A percentile compares a stretch with the other conserved stretches of the same genome.
These are phyloP conservation scores for Sus scrofa DNA, from an alignment of 2,113 vertebrate genomes.

Conservation along the genomic window T2T-Sscrofa CM000830.6:90322001-90322500, in stretches of 20 bases:
- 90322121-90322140: neutral
- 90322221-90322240: neutral
- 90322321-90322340: neutral
- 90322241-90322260: neutral
- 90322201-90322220: neutral
- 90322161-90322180: neutral
- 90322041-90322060: neutral
- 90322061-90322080: neutral
- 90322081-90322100: neutral
- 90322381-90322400: slow-evolving; percentile 9
- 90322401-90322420: neutral
- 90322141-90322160: neutral
- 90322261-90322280: neutral
- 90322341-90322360: neutral
- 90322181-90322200: neutral
- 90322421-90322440: slow-evolving; percentile 1
- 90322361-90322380: neutral
- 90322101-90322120: neutral
- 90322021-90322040: neutral
- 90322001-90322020: neutral
- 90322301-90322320: neutral
- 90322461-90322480: neutral
- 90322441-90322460: neutral
- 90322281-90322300: neutral
- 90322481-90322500: neutral